Evolutionary conservation across 2,888 invertebrate species (phyloP), one percentile per base, ranked within the genome.

Genomic region (Gastracanthus pulcherrimus): DNA sequence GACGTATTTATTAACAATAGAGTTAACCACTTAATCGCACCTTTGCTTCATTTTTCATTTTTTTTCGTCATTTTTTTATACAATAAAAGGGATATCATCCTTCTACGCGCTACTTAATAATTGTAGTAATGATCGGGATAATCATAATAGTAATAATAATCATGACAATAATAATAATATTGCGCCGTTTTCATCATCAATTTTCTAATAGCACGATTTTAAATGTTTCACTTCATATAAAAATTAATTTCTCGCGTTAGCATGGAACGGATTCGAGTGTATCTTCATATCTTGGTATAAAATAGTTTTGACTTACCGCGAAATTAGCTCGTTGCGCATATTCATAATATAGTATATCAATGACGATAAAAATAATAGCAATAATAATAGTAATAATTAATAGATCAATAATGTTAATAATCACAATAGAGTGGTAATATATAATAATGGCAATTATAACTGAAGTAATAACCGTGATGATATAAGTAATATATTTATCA

Each of bases 1-100:
- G 90, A 91, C 89, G 86, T 82, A 87, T 90, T 89, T 87, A 89
- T 90, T 88, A 90, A 90, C 90, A 91, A 90, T 90, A 90, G 86
- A 87, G 88, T 90, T 88, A 89, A 90, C 86, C 89, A 87, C 87
- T 88, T 89, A 87, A 89, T 89, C 87, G 85, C 87, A 88, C 87
- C 74, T 80, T 80, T 78, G 87, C 86, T 88, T 87, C 86, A 89
- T 88, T 87, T 87, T 86, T 86, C 83, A 86, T 85, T 86, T 84
- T 87, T 84, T 79, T 83, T 83, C 83, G 34, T 81, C 72, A 76
- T 84, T 75, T 83, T 85, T 90, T 88, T 90, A 89, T 90, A 90
- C 90, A 90, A 89, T 89, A 89, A 89, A 89, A 89, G 86, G 87
- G 86, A 88, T 88, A 89, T 89, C 87, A 83, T 82, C 82, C 71